A percentile compares a stretch with the other conserved stretches of the same genome.
These are phyloP conservation scores for Tretioscincus oriximinensis DNA, from an alignment of 2,113 vertebrate genomes.

Conservation along the genomic window DNA sequence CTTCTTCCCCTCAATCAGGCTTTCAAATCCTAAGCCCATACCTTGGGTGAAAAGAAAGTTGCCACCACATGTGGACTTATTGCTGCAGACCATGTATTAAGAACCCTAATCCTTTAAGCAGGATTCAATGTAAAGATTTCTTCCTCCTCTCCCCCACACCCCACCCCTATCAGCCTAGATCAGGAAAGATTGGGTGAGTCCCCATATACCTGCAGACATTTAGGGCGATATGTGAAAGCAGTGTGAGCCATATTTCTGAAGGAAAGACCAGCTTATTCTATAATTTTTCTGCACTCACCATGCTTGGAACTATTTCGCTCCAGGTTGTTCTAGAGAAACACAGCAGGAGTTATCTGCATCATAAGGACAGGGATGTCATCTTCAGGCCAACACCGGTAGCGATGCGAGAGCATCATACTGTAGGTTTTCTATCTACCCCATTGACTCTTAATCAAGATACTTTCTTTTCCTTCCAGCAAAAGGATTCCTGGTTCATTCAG, in stretches of 20 bases:
- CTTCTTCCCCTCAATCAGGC: conserved; percentile 21
- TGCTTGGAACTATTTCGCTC: too few relatives aligned
- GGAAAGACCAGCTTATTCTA: background rate
- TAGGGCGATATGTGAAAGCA: conserved; percentile 9
- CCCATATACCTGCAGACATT: conserved; percentile 38
- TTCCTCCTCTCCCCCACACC: too few relatives aligned
- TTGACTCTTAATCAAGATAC: too few relatives aligned
- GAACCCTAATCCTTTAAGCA: conserved; percentile 11
- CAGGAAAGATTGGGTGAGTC: conserved; percentile 57
- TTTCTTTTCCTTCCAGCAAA: too few relatives aligned
- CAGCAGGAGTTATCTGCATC: too few relatives aligned
- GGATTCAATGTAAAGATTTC: conserved; percentile 7
- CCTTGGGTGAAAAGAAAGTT: conserved; percentile 23
- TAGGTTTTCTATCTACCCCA: too few relatives aligned
- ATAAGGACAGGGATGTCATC: too few relatives aligned
- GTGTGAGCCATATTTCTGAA: conserved; percentile 21
- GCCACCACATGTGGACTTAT: background rate
- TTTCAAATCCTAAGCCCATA: conserved; percentile 22
- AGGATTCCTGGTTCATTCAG: too few relatives aligned
- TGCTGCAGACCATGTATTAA: conserved; percentile 25
- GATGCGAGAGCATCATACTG: too few relatives aligned
- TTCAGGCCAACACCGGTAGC: too few relatives aligned
- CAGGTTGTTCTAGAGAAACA: too few relatives aligned
- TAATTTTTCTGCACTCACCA: too few relatives aligned
- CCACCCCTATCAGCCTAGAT: conserved; percentile 5